A percentile compares a stretch with the other conserved stretches of the same genome.
Evolutionary conservation across 2,113 vertebrate genomes (phyloP).

Genomic region (Bambusicola thoracicus): DNA sequence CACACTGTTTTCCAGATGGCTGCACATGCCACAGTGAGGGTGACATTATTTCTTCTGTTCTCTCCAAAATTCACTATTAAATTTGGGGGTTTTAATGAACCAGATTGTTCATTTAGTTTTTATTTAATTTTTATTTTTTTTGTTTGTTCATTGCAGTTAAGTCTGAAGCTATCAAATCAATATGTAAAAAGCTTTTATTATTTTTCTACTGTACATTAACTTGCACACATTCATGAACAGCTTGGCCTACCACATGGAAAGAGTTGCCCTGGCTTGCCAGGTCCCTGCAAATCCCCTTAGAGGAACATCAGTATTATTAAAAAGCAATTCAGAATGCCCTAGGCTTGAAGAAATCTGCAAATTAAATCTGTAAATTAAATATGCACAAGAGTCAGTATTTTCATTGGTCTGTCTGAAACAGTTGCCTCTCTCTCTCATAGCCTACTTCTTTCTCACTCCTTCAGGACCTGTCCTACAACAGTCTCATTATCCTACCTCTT

Average conservation of each 20-base stretch:
- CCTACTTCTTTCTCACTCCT: background rate
- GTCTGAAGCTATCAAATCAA: background rate
- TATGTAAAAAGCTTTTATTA: background rate
- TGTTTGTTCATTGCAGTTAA: background rate
- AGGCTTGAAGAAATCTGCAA: background rate
- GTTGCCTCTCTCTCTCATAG: background rate
- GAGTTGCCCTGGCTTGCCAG: background rate
- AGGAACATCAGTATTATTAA: background rate
- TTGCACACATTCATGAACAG: background rate
- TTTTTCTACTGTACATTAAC: background rate
- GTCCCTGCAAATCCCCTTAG: background rate
- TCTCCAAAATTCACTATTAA: background rate
- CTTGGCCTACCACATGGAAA: background rate
- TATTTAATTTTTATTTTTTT: background rate
- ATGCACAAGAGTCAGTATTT: background rate
- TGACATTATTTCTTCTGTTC: background rate
- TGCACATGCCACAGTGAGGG: background rate
- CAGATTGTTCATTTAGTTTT: background rate
- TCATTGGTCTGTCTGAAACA: background rate
- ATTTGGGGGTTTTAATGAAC: background rate
- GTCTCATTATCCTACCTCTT: background rate
- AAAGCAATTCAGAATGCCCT: background rate
- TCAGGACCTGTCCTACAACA: rapidly evolving
- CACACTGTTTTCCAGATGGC: background rate
- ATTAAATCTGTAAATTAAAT: background rate